Evolutionary conservation across 2,113 vertebrate species (phyloP), one percentile per base, ranked within the genome.

Genomic region (Edolisoma coerulescens): DNA sequence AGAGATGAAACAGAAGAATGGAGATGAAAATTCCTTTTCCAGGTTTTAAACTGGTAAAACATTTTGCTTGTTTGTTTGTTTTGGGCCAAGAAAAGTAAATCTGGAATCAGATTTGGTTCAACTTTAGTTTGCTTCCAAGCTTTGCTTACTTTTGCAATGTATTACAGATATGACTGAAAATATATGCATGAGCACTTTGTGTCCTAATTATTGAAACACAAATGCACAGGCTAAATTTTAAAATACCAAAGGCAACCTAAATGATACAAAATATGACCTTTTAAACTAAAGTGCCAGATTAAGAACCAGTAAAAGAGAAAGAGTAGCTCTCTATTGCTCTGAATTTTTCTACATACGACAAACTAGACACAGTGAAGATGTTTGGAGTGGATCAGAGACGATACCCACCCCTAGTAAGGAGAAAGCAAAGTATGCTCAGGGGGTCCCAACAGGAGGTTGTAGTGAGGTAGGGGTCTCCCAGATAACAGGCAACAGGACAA

Each of bases 11-110:
- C 1, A 37, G 23, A 92, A 71, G 13, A 80, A 56, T 10, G 3
- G 35, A 77, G 13, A 24, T 33, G 15, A 89, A 17, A 0, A 1
- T 4, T 70, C 3, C 4, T 74, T 91, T 35, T 41, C 22, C 19
- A 61, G 19, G 7, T 73, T 91, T 59, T 50, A 52, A 60, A 78
- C 2, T 2, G 1, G 32, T 8, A 68, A 84, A 79, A 30, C 0
- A 0, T 23, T 50, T 18, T 2, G 4, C 14, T 37, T 15, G 4
- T 24, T 53, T 15, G 4, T 24, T 53, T 6, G 3, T 33, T 69
- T 67, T 15, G 1, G 9, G 54, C 64, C n/a, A 81, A 47, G 28
- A 37, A 90, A 80, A 74, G 3, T 10, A 84, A 80, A 76, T 5
- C 4, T 16, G 15, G 27, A 93, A 59, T 13, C 26, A 79, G 20